These are phyloP conservation scores for Umimayanthus chanpuru DNA, from an alignment of 92 coral and sea anemone genomes.

Conservation along the genomic window DNA sequence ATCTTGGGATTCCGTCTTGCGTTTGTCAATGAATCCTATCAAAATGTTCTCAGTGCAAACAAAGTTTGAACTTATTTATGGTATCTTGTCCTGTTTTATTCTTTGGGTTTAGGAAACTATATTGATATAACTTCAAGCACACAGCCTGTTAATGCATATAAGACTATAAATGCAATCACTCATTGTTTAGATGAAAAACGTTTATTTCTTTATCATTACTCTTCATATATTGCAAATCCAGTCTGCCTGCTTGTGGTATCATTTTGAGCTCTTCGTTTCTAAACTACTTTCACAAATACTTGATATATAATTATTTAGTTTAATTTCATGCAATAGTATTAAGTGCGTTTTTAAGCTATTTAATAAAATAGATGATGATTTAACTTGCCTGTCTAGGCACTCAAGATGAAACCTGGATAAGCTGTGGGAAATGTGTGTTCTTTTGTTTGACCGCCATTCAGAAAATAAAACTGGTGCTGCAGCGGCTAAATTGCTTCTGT, in stretches of 20 bases:
- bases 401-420: background rate
- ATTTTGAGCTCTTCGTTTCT: background rate
- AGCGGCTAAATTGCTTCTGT: no score
- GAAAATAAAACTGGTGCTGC: no score
- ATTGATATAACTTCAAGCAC: background rate
- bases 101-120: background rate
- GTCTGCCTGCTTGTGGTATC: background rate
- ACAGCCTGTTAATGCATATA: background rate
- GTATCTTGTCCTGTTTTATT: background rate
- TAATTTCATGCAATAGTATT: background rate
- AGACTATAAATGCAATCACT: background rate
- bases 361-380: background rate
- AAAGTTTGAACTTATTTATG: background rate
- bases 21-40: background rate
- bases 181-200: background rate
- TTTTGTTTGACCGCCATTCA: no score
- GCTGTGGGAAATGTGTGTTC: no score
- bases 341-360: no score
- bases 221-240: background rate
- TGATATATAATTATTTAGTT: no score
- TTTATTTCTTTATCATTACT: background rate
- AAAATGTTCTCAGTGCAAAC: background rate
- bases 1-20: no score
- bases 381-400: background rate
- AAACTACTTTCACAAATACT: background rate